Conservation (phyloP, 2,797 vertebrate genomes). For the Gadopsis marmoratus region DNA sequence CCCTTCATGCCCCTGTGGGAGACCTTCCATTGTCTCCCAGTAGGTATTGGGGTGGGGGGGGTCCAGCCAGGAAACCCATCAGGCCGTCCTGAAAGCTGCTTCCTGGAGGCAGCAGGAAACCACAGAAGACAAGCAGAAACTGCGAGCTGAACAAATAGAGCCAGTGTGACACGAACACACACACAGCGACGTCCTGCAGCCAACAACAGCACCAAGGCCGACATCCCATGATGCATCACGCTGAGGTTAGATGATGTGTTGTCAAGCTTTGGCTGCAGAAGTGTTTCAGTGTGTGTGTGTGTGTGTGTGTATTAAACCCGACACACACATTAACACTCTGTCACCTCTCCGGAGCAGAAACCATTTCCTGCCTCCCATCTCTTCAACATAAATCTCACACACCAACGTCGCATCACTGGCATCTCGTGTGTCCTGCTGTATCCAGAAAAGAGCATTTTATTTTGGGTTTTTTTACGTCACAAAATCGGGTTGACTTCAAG, state of each 20-base stretch:
- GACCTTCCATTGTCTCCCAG: slow-evolving; percentile 84
- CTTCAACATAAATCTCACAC: slow-evolving; percentile 23
- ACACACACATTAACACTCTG: slow-evolving; percentile 8
- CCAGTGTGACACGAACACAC: slow-evolving; percentile 40
- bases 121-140: slow-evolving; percentile 72
- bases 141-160: slow-evolving; percentile 73
- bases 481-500: slow-evolving; percentile 65
- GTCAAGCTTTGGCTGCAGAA: slow-evolving; percentile 48
- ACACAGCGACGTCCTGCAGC: slow-evolving; percentile 46
- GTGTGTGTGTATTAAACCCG: background rate
- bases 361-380: slow-evolving; percentile 9
- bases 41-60: slow-evolving; percentile 62
- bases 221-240: slow-evolving; percentile 71
- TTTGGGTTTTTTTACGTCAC: slow-evolving; percentile 27
- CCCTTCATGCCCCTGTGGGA: slow-evolving; percentile 65
- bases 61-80: slow-evolving; percentile 79
- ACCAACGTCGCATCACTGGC: background rate
- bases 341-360: slow-evolving; percentile 25
- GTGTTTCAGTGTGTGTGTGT: slow-evolving; percentile 26
- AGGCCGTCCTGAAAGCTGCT: slow-evolving; percentile 80
- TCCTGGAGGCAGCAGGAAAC: slow-evolving; percentile 83
- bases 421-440: slow-evolving; percentile 7
- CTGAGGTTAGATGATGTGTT: slow-evolving; percentile 57
- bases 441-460: slow-evolving; percentile 2
- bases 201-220: slow-evolving; percentile 18